A percentile compares a stretch with the other conserved stretches of the same genome.
These are phyloP conservation scores for Cyclargus thomasi DNA, from an alignment of 1,140 invertebrate species.

Conservation along the genomic window DNA sequence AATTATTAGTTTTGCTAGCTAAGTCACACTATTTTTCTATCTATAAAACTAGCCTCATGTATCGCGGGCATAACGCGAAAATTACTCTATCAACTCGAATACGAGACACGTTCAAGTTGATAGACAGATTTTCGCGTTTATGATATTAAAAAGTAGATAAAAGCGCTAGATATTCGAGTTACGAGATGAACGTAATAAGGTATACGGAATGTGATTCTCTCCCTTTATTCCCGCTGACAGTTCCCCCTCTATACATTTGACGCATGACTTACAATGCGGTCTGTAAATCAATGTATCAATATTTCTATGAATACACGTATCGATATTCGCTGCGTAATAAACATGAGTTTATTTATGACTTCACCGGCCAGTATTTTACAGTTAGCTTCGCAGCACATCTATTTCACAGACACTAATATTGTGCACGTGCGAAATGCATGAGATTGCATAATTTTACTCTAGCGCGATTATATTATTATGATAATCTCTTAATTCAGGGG, in stretches of 20 bases:
- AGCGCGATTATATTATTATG: not conserved
- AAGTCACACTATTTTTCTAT: too few relatives aligned
- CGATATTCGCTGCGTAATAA: not conserved
- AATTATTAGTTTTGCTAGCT: too few relatives aligned
- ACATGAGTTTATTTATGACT: constrained; percentile 2
- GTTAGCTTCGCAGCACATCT: not conserved
- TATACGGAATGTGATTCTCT: constrained; percentile 17
- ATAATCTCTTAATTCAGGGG: not conserved
- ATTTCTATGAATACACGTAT: constrained; percentile 14
- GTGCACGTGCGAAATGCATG: not conserved
- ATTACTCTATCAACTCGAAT: too few relatives aligned
- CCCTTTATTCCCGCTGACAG: constrained; percentile 35
- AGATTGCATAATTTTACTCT: not conserved
- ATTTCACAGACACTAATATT: not conserved
- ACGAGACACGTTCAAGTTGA: not conserved
- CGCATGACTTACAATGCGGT: constrained; percentile 44
- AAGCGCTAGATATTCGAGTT: not conserved
- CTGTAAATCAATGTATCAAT: constrained; percentile 22
- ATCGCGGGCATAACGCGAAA: too few relatives aligned
- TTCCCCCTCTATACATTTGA: constrained; percentile 42
- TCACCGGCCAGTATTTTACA: not conserved
- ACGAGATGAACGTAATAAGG: constrained; percentile 4
- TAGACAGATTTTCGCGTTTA: not conserved
- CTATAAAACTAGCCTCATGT: too few relatives aligned
- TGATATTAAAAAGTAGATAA: not conserved